Base-by-base conservation (phyloP, 1,140 invertebrate species). In the Zeugodacus cucurbitae region DNA sequence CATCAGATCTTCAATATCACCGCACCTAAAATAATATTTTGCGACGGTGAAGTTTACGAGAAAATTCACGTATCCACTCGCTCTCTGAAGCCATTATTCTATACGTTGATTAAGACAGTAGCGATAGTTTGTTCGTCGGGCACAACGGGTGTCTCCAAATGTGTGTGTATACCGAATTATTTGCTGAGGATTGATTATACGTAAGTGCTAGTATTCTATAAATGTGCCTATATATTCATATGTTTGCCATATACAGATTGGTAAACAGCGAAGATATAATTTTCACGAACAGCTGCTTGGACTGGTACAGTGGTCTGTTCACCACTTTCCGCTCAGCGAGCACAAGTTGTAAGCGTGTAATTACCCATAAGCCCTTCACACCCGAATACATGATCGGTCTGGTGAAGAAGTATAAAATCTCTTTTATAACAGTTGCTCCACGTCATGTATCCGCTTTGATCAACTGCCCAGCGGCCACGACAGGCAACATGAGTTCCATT, bases 121-220 rank as follows among this genome's bases (percentile, higher is more conserved):
- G 89, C 91, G 6, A 93, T 95, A 67, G 88, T 94, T 0, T 94
- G 91, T 54, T 95, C 96, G 0, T 96, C 96, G 86, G 96, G 96
- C 11, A 97, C 97, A 14, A 97, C 96, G 37, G 96, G 97, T 88
- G 91, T 95, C 59, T 96, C 97, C 3, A 97, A 97, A 94, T 96
- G 96, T 59, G 97, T 97, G 0, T 95, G 95, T 91, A 90, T 97
- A 3, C 96, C 96, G 2, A 96, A 97, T 89, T 58, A 89, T 34
- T 87, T 88, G 44, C 57, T 91, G 0, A 44, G 14, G n/a, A n/a
- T n/a, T n/a, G 26, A 58, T 41, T 87, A 87, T 22, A 17, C 74
- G 89, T 91, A 88, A 89, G 90, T 29, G 1, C 20, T 41, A 86
- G n/a, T 2, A 44, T 54, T n/a, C n/a, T 1, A n/a, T n/a, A n/a